A percentile compares a stretch with the other conserved stretches of the same genome.
Conservation (phyloP, 64 coral and sea anemone species). For the Pocillopora damicornis region DNA sequence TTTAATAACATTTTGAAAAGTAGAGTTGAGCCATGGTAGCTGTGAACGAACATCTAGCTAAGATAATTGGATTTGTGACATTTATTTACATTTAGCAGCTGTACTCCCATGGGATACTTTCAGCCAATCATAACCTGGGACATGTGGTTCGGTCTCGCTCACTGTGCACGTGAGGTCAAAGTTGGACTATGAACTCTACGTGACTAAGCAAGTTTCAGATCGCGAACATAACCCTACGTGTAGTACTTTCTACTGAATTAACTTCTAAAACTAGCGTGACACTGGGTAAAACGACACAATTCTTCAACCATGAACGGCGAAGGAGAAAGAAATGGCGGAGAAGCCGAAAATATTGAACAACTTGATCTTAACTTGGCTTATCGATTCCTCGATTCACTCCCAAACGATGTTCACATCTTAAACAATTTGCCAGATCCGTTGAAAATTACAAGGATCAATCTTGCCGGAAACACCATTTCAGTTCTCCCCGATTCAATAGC, state of each 20-base stretch:
- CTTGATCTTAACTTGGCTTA: slow-evolving; percentile 65
- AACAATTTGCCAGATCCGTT: slow-evolving; percentile 65
- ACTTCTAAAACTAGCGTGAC: background rate
- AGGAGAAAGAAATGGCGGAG: background rate
- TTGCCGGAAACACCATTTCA: slow-evolving; percentile 76
- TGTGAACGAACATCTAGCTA: too few species aligned
- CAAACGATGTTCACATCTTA: slow-evolving; percentile 60
- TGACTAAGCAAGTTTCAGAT: background rate
- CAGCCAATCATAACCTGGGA: slow-evolving; percentile 10
- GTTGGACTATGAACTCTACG: slow-evolving; percentile 1
- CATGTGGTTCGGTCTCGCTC: background rate
- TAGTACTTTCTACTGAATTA: background rate
- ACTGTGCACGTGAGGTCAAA: background rate
- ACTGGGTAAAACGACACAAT: background rate
- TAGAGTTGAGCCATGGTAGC: too few species aligned
- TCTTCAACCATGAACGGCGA: background rate
- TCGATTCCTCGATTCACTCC: slow-evolving; percentile 69
- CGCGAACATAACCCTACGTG: too few species aligned
- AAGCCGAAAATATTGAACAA: slow-evolving; percentile 4
- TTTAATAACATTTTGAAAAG: background rate
- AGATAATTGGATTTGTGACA: background rate
- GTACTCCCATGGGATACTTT: background rate
- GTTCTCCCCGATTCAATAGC: slow-evolving; percentile 80
- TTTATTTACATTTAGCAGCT: background rate
- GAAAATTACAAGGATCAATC: slow-evolving; percentile 58